Conservation (phyloP, 2,888 invertebrate genomes). For the Drosophila tanythrix region DNA sequence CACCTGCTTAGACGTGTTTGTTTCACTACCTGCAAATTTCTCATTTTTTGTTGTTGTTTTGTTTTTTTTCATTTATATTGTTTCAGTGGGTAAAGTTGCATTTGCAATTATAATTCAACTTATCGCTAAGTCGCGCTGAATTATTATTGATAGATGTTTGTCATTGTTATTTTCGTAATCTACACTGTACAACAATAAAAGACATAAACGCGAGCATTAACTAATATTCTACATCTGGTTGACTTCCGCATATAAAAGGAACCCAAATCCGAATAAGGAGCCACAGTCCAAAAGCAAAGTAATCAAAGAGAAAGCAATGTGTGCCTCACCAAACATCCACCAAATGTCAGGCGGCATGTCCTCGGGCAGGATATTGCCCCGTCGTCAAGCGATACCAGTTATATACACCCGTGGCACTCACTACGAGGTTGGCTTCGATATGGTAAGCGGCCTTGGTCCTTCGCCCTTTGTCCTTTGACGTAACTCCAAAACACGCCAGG, state of each 20-base stretch:
- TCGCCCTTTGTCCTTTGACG: neutral
- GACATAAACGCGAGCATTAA: neutral
- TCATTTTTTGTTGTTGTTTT: neutral
- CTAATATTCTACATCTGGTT: neutral
- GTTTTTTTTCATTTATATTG: conserved; percentile 1
- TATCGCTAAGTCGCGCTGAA: conserved; percentile 19
- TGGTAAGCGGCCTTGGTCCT: conserved; percentile 87
- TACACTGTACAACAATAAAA: neutral
- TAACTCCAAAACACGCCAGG: neutral
- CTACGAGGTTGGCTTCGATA: conserved; percentile 94
- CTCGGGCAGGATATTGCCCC: conserved; percentile 79
- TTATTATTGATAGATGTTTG: conserved; percentile 10
- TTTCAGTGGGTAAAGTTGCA: conserved; percentile 20
- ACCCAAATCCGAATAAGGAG: neutral
- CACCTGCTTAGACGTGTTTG: neutral
- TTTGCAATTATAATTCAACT: conserved; percentile 52
- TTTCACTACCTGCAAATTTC: neutral
- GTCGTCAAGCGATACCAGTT: conserved; percentile 90
- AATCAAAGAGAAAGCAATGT: conserved; percentile 11
- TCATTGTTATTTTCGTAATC: conserved; percentile 3
- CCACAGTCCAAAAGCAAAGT: conserved; percentile 27
- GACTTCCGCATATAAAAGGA: conserved; percentile 1
- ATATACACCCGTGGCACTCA: conserved; percentile 92
- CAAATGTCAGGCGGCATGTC: conserved; percentile 52
- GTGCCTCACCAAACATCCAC: conserved; percentile 31